Evolutionary conservation across 2,113 vertebrate species (phyloP), one percentile per base, ranked within the genome.

Genomic region (Merops nubicus): DNA sequence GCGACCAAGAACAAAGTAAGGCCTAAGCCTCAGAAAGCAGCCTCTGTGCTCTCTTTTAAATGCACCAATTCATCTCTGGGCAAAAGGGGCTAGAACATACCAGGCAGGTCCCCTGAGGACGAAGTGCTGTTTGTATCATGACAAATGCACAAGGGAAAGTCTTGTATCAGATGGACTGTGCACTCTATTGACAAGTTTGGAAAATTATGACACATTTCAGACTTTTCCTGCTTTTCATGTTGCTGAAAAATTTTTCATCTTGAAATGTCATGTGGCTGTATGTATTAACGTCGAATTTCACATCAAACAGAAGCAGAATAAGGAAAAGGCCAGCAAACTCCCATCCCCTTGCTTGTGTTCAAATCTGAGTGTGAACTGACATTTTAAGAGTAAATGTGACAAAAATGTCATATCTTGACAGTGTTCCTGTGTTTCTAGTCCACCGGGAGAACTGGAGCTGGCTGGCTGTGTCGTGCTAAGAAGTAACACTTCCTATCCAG

Each of bases 11-110:
- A 97, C 93, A 97, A 98, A 98, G 95, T 98, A 36, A 94, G 93
- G 83, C 73, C 95, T 92, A 65, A 96, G 51, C 36, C 76, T 97
- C 89, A 98, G 96, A 98, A 98, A 97, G 94, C 65, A n/a, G 91
- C 74, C 96, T 98, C 98, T 98, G 98, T 98, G 86, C 96, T 98
- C 95, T 93, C 87, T 94, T 96, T 93, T 93, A 97, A 97, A 98
- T 92, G 89, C 95, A 96, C 95, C 91, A 93, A 97, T 98, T 98
- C 98, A 98, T 97, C 95, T 87, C 95, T 15, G 72, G 91, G 93
- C 96, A 42, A 95, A 95, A 92, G 59, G 62, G 65, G 93, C 85
- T 89, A 90, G 96, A 88, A 97, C 97, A 97, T 96, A 93, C 93
- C 92, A 60, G 89, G 75, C 85, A 76, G 96, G 83, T 90, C 91